Conservation (phyloP, 2,888 invertebrate genomes). For the Phortica okadai region DNA sequence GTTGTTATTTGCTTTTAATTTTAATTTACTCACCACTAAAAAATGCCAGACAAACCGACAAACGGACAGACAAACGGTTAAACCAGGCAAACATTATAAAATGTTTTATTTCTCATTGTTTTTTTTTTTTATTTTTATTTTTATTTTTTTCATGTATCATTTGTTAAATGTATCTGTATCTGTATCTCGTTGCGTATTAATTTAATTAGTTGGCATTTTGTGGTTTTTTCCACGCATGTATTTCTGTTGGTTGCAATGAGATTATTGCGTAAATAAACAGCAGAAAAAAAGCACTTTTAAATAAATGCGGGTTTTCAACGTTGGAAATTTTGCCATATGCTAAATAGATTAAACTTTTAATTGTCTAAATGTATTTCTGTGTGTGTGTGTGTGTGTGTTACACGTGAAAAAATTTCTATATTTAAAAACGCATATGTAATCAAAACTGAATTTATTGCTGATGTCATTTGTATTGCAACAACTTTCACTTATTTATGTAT, state of each 20-base stretch:
- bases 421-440: background rate
- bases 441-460: background rate
- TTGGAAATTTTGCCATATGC: slow-evolving; percentile 56
- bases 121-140: background rate
- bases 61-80: slow-evolving; percentile 26
- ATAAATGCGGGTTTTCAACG: slow-evolving; percentile 54
- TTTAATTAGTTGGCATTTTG: slow-evolving; percentile 66
- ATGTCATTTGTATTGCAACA: background rate
- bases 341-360: slow-evolving; percentile 57
- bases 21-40: slow-evolving; percentile 33
- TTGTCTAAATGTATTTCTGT: background rate
- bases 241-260: slow-evolving; percentile 39
- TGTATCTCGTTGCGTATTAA: slow-evolving; percentile 59
- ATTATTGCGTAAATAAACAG: slow-evolving; percentile 42
- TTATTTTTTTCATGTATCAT: background rate
- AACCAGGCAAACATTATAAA: slow-evolving; percentile 24
- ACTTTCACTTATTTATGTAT: background rate
- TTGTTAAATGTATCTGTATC: slow-evolving; percentile 39
- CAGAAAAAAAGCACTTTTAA: slow-evolving; percentile 33
- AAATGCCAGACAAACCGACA: slow-evolving; percentile 38
- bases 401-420: background rate
- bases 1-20: slow-evolving; percentile 33
- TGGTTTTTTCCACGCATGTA: slow-evolving; percentile 43
- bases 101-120: slow-evolving; percentile 11
- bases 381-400: background rate